These are phyloP conservation scores for Hoplodrina ambigua DNA, from an alignment of 2,888 invertebrate species.

Conservation along the genomic window DNA sequence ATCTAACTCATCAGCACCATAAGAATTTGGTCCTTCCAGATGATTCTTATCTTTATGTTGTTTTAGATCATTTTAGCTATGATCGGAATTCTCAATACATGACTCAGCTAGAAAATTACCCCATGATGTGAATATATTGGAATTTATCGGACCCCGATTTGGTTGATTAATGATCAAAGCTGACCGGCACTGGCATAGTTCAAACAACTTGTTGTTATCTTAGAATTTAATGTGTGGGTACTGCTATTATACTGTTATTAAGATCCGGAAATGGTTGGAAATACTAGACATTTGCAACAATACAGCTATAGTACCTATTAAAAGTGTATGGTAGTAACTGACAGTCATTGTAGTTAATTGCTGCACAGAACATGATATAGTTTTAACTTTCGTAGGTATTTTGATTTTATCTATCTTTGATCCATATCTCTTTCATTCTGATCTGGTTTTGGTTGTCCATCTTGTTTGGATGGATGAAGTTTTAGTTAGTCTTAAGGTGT, in stretches of 20 bases:
- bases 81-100: conserved; percentile 31
- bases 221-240: conserved; percentile 34
- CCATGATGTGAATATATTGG: conserved; percentile 56
- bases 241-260: conserved; percentile 18
- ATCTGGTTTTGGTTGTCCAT: background rate
- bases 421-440: background rate
- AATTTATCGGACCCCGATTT: conserved; percentile 57
- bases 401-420: conserved; percentile 8
- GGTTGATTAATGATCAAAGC: conserved; percentile 59
- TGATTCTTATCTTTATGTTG: conserved; percentile 15
- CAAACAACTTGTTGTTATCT: conserved; percentile 48
- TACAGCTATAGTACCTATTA: conserved; percentile 8
- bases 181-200: conserved; percentile 39
- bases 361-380: conserved; percentile 8
- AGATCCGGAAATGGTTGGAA: conserved; percentile 9
- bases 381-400: background rate
- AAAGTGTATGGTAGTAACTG: conserved; percentile 7
- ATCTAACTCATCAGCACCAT: conserved; percentile 4
- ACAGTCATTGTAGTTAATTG: conserved; percentile 15
- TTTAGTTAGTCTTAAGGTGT: too few relatives aligned
- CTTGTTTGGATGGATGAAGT: background rate
- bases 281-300: conserved; percentile 36
- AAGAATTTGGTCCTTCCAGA: background rate
- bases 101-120: conserved; percentile 64
- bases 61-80: conserved; percentile 24